Percentiles rank a stretch among this genome's conserved stretches.
Conservation (phyloP, 2,797 vertebrate species). For the Syndactyla subalaris region DNA sequence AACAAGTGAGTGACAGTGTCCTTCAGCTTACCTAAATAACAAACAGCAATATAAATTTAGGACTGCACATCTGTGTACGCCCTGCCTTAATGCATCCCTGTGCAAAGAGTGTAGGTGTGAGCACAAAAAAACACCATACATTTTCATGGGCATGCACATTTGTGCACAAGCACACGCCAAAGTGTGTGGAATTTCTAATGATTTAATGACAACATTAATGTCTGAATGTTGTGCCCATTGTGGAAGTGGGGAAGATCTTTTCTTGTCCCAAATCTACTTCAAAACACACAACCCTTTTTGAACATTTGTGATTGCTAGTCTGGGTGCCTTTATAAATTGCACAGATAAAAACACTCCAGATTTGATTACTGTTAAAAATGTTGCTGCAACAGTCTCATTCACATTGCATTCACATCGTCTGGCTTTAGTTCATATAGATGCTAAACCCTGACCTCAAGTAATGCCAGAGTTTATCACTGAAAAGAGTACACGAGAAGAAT, state of each 20-base stretch:
- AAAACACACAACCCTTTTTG: not conserved
- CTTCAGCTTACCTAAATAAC: not conserved
- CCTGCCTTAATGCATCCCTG: not conserved
- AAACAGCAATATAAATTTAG: not conserved
- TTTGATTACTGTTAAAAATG: not conserved
- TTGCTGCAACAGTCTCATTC: not conserved
- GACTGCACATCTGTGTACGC: not conserved
- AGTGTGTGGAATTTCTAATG: not conserved
- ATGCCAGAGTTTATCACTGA: not conserved
- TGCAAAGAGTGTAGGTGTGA: fast-evolving
- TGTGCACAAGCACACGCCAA: not conserved
- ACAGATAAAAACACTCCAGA: not conserved
- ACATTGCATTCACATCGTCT: not conserved
- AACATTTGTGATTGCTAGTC: not conserved
- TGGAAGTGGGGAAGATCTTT: not conserved
- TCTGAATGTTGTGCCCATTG: not conserved
- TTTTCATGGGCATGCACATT: not conserved
- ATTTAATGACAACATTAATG: not conserved
- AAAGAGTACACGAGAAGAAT: not conserved
- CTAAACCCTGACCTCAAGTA: not conserved
- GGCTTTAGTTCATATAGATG: not conserved
- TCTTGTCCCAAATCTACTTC: not conserved
- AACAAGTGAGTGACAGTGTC: not conserved
- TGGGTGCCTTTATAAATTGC: not conserved
- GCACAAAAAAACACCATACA: not conserved